Evolutionary conservation across 2,888 invertebrate genomes (phyloP).

Genomic region (Hyposoter didymator): DNA sequence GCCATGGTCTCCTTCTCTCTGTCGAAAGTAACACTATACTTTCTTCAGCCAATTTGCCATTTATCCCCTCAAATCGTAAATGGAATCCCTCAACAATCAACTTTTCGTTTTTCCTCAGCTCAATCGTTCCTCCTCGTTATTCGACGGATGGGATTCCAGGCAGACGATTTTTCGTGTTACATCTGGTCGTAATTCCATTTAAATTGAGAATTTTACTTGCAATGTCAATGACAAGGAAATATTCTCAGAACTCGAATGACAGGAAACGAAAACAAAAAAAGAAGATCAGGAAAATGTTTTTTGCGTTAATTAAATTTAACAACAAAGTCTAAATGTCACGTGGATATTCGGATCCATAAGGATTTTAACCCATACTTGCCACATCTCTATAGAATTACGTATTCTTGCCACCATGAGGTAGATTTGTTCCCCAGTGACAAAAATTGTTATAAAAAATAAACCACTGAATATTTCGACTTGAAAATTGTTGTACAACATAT

Average conservation of each 20-base stretch:
- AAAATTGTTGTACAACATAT: too few species aligned
- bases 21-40: slow-evolving; percentile 2
- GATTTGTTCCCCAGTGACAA: too few species aligned
- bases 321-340: neutral
- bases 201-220: neutral
- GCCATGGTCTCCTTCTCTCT: slow-evolving; percentile 28
- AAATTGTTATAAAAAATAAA: too few species aligned
- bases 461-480: too few species aligned
- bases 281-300: neutral
- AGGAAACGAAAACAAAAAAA: neutral
- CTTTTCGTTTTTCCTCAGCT: slow-evolving; percentile 7
- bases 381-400: too few species aligned
- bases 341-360: neutral
- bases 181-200: neutral
- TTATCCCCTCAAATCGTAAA: slow-evolving; percentile 42
- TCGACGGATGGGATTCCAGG: neutral
- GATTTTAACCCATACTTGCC: too few species aligned
- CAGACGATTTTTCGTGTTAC: neutral
- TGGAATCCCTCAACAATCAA: slow-evolving; percentile 48
- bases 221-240: neutral
- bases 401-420: too few species aligned
- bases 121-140: slow-evolving; percentile 9
- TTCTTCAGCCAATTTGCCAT: slow-evolving; percentile 53
- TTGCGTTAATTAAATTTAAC: neutral
- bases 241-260: neutral